These are phyloP conservation scores for Calephelis perditalis DNA, from an alignment of 2,888 invertebrate species.

Conservation along the genomic window DNA sequence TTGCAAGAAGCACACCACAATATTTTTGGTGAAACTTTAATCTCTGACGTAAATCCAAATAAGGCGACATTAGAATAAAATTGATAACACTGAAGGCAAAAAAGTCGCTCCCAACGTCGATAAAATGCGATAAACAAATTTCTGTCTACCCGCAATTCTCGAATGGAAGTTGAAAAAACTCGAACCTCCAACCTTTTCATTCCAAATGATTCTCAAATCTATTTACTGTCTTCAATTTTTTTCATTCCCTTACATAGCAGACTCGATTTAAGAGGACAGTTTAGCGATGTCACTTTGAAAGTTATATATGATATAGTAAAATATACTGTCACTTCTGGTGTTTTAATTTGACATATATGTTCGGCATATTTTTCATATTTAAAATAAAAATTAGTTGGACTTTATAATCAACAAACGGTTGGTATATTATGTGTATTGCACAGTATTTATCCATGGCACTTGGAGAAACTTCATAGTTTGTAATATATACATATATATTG, in stretches of 20 bases:
- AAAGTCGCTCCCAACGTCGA: not conserved
- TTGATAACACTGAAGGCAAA: not conserved
- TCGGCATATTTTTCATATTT: no score
- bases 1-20: not conserved
- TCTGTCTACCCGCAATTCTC: slow-evolving; percentile 12
- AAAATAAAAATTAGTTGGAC: no score
- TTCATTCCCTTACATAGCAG: slow-evolving; percentile 20
- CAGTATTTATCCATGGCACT: no score
- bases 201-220: slow-evolving; percentile 41
- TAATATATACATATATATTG: no score
- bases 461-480: no score
- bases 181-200: slow-evolving; percentile 28
- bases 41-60: not conserved
- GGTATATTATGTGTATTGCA: no score
- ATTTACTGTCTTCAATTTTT: slow-evolving; percentile 41
- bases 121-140: slow-evolving; percentile 11
- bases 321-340: no score
- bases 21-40: not conserved
- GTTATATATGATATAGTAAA: no score
- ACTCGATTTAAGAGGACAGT: slow-evolving; percentile 19
- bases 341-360: no score
- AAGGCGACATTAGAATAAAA: not conserved
- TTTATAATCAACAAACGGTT: no score
- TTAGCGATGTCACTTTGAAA: not conserved
- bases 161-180: slow-evolving; percentile 10